These are phyloP conservation scores for Heliconius hermathena DNA, from an alignment of 1,140 invertebrate species.

Conservation along the genomic window DNA sequence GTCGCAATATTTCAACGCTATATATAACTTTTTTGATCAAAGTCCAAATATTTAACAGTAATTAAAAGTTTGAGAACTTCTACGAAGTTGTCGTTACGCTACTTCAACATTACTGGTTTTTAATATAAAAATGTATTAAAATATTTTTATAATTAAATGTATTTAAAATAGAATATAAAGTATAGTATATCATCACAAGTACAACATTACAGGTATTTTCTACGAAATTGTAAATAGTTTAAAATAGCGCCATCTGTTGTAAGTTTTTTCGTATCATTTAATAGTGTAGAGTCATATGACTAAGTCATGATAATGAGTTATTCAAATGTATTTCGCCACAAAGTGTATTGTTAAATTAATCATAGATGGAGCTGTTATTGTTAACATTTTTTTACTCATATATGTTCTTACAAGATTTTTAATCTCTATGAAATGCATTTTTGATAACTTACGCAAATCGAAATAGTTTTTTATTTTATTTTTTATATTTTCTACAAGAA, in stretches of 20 bases:
- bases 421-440: no score
- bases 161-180: neutral
- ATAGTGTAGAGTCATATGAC: neutral
- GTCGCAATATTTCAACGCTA: neutral
- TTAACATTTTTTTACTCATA: neutral
- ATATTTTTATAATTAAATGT: neutral
- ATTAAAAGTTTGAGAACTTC: conserved; percentile 3
- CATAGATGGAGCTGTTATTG: neutral
- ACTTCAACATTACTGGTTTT: neutral
- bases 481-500: no score
- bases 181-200: neutral
- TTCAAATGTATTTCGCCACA: neutral
- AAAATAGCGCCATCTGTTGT: conserved; percentile 10
- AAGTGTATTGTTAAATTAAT: neutral
- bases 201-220: neutral
- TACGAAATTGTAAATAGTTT: neutral
- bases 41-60: neutral
- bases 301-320: neutral
- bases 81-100: neutral
- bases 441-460: no score
- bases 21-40: neutral
- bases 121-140: neutral
- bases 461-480: no score
- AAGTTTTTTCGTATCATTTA: neutral
- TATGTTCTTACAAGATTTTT: no score